Evolutionary conservation across 2,888 invertebrate genomes (phyloP), one percentile per base, ranked within the genome.

Genomic region (Biston stratarius): DNA sequence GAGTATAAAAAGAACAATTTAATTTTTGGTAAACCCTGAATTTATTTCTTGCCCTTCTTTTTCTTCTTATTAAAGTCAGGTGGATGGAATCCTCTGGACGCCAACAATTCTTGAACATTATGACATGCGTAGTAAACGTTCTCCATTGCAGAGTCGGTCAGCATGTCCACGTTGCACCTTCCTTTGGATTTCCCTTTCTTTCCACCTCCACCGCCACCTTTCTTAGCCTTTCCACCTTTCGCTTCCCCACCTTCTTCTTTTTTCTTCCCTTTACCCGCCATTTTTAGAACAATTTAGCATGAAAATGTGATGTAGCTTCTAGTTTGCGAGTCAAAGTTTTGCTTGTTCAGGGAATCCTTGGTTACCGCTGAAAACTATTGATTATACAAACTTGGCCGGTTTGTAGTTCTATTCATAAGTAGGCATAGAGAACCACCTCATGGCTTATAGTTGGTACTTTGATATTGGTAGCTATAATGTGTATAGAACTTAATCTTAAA

Each of bases 121-220:
- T 99, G 99, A 76, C 98, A 98, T 0, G 97, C 97, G 82, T 97
- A 97, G 85, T 99, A 98, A 0, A 98, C 98, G 82, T 99, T 99
- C 74, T 98, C 97, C 97, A 99, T 98, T 0, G 98, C 98, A 3
- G 97, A 96, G 77, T 97, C 97, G 73, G 97, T 97, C 80, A 98
- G 96, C 81, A 98, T 97, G 79, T 98, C 98, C 61, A 97, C 96
- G 44, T 96, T 96, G 78, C 96, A 96, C 77, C 96, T 95, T 5
- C 96, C 95, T 79, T 93, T 93, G 0, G 95, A 95, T 57, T 94
- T 95, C 69, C 95, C 94, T 74, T 95, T 94, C 75, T 94, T 94
- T 12, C 88, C 90, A 62, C 88, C 91, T 5, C 55, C 55, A 61
- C 87, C 92, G 47, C 88, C 93, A 74, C 90, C 94, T 75, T 88